Percentiles rank a stretch among this genome's conserved stretches.
phyloP scores from a whole-genome alignment of 2,797 vertebrate genomes.

The Peromyscus aztecus region DNA sequence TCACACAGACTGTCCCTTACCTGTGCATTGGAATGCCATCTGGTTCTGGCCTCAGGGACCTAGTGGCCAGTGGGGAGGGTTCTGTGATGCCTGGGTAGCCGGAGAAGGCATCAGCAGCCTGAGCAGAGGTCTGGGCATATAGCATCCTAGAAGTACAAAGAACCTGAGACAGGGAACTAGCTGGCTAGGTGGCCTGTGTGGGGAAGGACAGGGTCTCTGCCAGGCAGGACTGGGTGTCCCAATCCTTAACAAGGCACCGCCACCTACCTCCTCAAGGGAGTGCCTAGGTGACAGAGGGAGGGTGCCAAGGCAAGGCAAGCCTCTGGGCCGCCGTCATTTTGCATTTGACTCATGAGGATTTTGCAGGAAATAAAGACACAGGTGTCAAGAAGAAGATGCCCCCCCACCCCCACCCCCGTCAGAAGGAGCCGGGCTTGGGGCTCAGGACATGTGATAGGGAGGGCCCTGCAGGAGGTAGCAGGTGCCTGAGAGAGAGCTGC shows the following conservation, averaged over 20 bases:
- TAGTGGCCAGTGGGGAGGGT: neutral
- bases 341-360: neutral
- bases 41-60: neutral
- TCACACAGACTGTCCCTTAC: neutral
- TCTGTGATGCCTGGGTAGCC: neutral
- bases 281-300: neutral
- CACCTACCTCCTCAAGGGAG: neutral
- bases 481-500: neutral
- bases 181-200: neutral
- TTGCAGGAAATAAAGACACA: neutral
- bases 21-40: neutral
- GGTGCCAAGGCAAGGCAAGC: neutral
- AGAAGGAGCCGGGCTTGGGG: neutral
- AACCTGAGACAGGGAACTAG: neutral
- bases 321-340: neutral
- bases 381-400: neutral
- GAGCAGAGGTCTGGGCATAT: neutral
- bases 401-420: neutral
- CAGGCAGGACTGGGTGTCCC: neutral
- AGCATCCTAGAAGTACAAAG: neutral
- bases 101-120: neutral
- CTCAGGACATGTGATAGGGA: neutral
- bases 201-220: neutral
- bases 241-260: neutral
- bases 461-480: neutral